Evolutionary conservation across 2,797 vertebrate genomes (phyloP).

Genomic region (Cyclura pinguis): DNA sequence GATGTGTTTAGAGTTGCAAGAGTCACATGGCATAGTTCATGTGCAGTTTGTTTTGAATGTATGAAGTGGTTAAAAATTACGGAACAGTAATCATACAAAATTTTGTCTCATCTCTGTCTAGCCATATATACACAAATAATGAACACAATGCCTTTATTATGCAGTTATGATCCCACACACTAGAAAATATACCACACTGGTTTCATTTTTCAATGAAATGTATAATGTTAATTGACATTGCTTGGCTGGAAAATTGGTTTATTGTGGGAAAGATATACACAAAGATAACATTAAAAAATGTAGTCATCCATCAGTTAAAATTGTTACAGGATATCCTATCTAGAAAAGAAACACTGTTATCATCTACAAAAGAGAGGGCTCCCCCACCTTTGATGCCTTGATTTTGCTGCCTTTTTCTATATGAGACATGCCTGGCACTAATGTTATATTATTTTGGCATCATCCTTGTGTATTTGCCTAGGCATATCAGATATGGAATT

Average conservation of each 20-base stretch:
- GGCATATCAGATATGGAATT: neutral
- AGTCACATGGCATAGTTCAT: neutral
- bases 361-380: neutral
- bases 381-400: neutral
- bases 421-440: neutral
- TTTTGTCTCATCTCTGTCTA: neutral
- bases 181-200: neutral
- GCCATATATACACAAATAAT: neutral
- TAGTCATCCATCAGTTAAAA: too few species aligned
- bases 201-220: neutral
- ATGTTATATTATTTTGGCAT: neutral
- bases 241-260: neutral
- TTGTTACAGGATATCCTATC: too few species aligned
- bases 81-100: neutral
- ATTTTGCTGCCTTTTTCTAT: neutral
- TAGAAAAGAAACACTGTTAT: neutral
- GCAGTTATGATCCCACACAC: neutral
- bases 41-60: neutral
- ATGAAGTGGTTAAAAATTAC: neutral
- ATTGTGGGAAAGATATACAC: too few species aligned
- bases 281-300: neutral
- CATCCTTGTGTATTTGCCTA: neutral
- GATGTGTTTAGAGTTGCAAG: neutral
- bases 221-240: neutral
- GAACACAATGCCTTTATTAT: neutral